These are phyloP conservation scores for Phoebastria nigripes DNA, from an alignment of 2,797 vertebrate species.

Conservation along the genomic window DNA sequence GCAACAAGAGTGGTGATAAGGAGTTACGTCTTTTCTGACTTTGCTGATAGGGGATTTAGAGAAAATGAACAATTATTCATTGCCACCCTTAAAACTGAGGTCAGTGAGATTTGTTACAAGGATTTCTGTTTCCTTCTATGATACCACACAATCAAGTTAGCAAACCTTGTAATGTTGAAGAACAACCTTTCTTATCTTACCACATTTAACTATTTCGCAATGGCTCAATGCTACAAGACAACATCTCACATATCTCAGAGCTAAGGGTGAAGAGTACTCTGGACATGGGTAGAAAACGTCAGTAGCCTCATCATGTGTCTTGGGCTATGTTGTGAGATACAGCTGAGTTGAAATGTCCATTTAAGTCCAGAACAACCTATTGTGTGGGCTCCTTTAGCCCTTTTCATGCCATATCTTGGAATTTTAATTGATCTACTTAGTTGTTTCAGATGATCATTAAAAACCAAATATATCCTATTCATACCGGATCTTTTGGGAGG, in stretches of 20 bases:
- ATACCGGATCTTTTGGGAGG: background rate
- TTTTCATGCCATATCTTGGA: background rate
- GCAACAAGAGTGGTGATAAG: background rate
- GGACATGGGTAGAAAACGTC: background rate
- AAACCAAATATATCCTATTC: background rate
- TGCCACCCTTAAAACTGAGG: background rate
- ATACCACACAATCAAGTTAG: background rate
- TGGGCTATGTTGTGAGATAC: rapidly evolving
- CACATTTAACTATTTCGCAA: background rate
- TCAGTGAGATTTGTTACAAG: background rate
- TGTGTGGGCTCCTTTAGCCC: background rate
- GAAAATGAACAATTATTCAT: background rate
- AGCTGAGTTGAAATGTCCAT: background rate
- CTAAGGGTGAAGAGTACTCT: background rate
- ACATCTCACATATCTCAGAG: background rate
- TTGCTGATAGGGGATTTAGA: background rate
- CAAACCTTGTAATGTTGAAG: background rate
- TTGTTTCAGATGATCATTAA: background rate
- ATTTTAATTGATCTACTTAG: background rate
- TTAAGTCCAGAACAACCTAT: background rate
- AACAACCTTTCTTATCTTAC: background rate
- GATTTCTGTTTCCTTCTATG: background rate
- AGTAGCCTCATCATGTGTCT: background rate
- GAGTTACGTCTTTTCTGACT: background rate
- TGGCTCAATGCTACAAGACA: background rate